phyloP scores from a whole-genome alignment of 2,797 vertebrate species.

The Lophius americanus region DNA sequence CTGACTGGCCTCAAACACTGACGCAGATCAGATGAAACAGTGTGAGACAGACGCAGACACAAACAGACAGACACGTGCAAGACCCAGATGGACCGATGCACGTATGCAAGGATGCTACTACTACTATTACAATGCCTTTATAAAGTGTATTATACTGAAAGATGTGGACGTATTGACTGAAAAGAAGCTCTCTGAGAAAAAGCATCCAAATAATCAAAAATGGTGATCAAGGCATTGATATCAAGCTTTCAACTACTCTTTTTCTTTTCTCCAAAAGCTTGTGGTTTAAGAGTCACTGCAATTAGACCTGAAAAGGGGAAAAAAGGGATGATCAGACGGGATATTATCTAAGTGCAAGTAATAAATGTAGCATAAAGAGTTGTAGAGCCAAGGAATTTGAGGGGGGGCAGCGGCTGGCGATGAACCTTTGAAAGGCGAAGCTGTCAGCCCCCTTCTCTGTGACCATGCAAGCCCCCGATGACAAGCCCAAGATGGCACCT shows the following conservation, averaged over 20 bases:
- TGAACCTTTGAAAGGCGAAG: slow-evolving; percentile 78
- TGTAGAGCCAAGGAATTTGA: slow-evolving; percentile 73
- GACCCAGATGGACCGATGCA: slow-evolving; percentile 16
- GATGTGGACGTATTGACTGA: too few relatives aligned
- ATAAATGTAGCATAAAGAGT: slow-evolving; percentile 79
- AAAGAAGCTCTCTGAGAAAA: slow-evolving; percentile 1
- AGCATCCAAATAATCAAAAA: slow-evolving; percentile 34
- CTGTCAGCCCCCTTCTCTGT: slow-evolving; percentile 64
- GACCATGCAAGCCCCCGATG: slow-evolving; percentile 75
- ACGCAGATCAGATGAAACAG: slow-evolving; percentile 48
- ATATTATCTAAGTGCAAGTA: slow-evolving; percentile 78
- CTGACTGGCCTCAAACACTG: slow-evolving; percentile 33
- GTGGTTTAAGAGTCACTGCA: slow-evolving; percentile 72
- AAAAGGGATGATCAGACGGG: slow-evolving; percentile 63
- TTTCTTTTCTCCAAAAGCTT: slow-evolving; percentile 56
- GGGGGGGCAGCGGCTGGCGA: slow-evolving; percentile 52
- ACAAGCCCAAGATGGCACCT: slow-evolving; percentile 81
- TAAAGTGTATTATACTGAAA: too few relatives aligned
- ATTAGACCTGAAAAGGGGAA: slow-evolving; percentile 59
- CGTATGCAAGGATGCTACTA: not conserved
- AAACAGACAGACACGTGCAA: slow-evolving; percentile 38
- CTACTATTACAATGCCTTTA: not conserved
- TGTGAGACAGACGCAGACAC: slow-evolving; percentile 42
- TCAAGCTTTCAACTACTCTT: slow-evolving; percentile 68
- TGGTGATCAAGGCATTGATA: slow-evolving; percentile 48